These are phyloP conservation scores for Cryptotis parvus DNA, from an alignment of 2,113 vertebrate genomes.

Conservation along the genomic window DNA sequence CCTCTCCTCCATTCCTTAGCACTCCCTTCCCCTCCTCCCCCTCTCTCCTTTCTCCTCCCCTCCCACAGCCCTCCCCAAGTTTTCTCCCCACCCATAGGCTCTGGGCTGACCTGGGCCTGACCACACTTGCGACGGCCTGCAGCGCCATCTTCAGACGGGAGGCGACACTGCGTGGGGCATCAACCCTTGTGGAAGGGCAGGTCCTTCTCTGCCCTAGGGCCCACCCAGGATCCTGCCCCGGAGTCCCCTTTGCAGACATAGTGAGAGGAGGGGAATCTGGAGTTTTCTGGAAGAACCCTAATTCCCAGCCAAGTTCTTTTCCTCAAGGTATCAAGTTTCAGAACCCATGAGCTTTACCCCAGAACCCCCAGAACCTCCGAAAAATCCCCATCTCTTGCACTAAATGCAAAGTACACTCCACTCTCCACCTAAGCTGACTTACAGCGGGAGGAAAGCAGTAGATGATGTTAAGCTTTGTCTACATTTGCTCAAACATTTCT, in stretches of 20 bases:
- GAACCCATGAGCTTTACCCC: too few relatives aligned
- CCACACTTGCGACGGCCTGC: not conserved
- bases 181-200: rapidly evolving
- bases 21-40: too few relatives aligned
- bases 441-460: constrained; percentile 43
- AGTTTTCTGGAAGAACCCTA: too few relatives aligned
- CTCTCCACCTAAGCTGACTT: not conserved
- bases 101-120: not conserved
- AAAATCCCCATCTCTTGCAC: not conserved
- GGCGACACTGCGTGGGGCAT: not conserved
- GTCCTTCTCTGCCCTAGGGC: not conserved
- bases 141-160: constrained; percentile 67
- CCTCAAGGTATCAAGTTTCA: too few relatives aligned
- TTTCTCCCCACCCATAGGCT: not conserved
- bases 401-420: constrained; percentile 26
- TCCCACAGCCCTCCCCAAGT: not conserved
- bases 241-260: not conserved
- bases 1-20: not conserved
- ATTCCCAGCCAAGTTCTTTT: too few relatives aligned
- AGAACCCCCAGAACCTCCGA: not conserved
- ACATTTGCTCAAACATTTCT: constrained; percentile 72
- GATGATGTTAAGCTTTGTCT: constrained; percentile 61
- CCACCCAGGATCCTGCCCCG: too few relatives aligned
- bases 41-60: rapidly evolving
- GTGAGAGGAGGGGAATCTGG: too few relatives aligned